phyloP scores from a whole-genome alignment of 2,888 invertebrate species.

The Congeria kusceri region DNA sequence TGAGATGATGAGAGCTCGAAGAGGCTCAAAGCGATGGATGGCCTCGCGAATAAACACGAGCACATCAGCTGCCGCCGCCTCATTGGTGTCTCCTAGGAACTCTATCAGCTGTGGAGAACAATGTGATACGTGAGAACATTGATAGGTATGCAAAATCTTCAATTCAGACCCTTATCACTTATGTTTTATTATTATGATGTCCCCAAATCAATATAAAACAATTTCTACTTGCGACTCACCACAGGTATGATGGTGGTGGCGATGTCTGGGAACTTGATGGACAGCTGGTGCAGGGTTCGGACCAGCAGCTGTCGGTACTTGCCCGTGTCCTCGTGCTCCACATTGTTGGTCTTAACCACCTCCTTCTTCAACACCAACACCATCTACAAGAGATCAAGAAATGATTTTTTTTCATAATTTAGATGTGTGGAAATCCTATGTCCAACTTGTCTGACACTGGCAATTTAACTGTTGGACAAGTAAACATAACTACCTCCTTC shows the following conservation, averaged over 20 bases:
- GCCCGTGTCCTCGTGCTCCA: conserved; percentile 97
- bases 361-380: conserved; percentile 96
- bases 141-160: too few relatives aligned
- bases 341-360: conserved; percentile 94
- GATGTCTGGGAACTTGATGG: conserved; percentile 96
- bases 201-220: too few relatives aligned
- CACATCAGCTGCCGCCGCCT: conserved; percentile 94
- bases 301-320: conserved; percentile 98
- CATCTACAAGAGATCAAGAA: too few relatives aligned
- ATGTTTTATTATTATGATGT: too few relatives aligned
- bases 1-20: conserved; percentile 90
- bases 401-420: too few relatives aligned
- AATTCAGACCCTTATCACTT: too few relatives aligned
- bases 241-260: conserved; percentile 97
- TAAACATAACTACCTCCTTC: too few relatives aligned
- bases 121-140: too few relatives aligned
- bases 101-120: conserved; percentile 89
- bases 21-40: conserved; percentile 95
- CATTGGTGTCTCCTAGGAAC: conserved; percentile 89
- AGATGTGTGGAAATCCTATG: too few relatives aligned
- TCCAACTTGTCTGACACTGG: too few relatives aligned
- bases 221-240: too few relatives aligned
- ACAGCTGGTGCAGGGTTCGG: conserved; percentile 96
- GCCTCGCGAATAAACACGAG: conserved; percentile 97
- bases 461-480: too few relatives aligned